phyloP scores from a whole-genome alignment of 53 echinoderm and acorn worm genomes.

The Holothuria leucospilota region DNA sequence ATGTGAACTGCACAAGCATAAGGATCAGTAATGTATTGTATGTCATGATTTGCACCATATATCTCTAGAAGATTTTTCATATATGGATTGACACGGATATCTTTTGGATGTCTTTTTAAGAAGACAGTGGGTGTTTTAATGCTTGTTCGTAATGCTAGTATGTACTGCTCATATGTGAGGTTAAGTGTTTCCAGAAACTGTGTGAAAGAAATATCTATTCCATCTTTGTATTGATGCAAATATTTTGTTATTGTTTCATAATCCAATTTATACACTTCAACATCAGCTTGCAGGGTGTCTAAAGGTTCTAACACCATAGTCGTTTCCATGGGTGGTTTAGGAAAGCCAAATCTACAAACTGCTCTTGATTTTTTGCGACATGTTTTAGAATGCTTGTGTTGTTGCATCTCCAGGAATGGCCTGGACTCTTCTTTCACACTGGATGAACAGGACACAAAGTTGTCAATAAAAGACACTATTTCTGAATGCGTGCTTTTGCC shows the following conservation, averaged over 20 bases:
- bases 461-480: too few species aligned
- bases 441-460: too few species aligned
- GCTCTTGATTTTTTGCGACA: constrained; percentile 31
- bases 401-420: too few species aligned
- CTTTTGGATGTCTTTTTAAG: neutral
- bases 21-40: too few species aligned
- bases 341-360: constrained; percentile 61
- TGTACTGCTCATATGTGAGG: constrained; percentile 11
- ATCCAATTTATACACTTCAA: neutral
- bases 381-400: too few species aligned
- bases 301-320: constrained; percentile 25
- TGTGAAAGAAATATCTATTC: constrained; percentile 16
- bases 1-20: too few species aligned
- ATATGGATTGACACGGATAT: neutral
- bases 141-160: neutral
- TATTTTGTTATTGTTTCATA: neutral
- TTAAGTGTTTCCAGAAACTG: constrained; percentile 15
- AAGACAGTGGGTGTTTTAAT: constrained; percentile 6
- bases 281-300: neutral
- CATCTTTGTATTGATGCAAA: constrained; percentile 7
- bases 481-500: too few species aligned
- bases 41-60: too few species aligned
- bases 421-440: too few species aligned
- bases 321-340: constrained; percentile 43
- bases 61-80: too few species aligned